Evolutionary conservation across 1,140 invertebrate species (phyloP), one percentile per base, ranked within the genome.

Genomic region (Dysdera silvatica): DNA sequence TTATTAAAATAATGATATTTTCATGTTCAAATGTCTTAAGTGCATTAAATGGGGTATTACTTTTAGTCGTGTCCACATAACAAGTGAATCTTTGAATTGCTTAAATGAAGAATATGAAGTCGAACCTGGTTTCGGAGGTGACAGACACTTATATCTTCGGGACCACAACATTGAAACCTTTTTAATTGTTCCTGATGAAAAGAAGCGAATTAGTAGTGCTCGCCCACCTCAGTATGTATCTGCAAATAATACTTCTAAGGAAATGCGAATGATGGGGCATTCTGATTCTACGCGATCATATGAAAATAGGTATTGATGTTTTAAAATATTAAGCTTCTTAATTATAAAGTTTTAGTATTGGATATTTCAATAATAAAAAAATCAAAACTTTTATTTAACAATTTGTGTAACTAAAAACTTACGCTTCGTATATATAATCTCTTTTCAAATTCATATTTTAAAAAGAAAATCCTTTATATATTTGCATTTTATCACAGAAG

Each of bases 121-220:
- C 28, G 93, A 95, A 72, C 87, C 86, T 0, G 92, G 91, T 4
- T 78, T 85, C 64, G 92, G 93, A 0, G 85, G 82, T 0, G 86
- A 90, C 41, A 76, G 92, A 35, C 91, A 95, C 69, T 75, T 85
- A 1, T 95, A 93, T 77, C 79, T 97, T 2, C 86, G 88, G 71
- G 89, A 95, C 71, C 85, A 95, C 76, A 91, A 92, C 74, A 92
- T 96, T 68, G 85, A 92, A 72, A 96, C 94, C 0, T 96, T 85
- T 76, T 82, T 97, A 7, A 95, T 97, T 58, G 84, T 91, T 7
- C 67, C 71, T 12, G 68, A 69, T 65, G 71, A 75, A 29, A 67
- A 71, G 29, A 69, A 70, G 23, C 54, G 68, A 33, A 69, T 74
- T 10, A 60, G 48, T 18, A 51, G 51, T 40, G 52, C 66, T 60